Base-by-base conservation (phyloP, 2,888 invertebrate species). In the Orchesella flavescens region DNA sequence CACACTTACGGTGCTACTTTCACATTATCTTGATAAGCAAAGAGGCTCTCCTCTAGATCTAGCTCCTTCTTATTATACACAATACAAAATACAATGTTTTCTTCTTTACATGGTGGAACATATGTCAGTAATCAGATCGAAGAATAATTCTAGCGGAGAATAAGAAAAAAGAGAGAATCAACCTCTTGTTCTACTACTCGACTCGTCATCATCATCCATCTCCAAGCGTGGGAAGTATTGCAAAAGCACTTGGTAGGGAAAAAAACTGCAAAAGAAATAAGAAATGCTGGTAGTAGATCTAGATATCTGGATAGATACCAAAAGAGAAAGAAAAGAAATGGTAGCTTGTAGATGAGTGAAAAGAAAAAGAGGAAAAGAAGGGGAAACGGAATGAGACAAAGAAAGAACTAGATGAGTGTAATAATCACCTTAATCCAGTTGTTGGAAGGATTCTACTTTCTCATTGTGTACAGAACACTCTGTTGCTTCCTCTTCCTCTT, bases 121-220 rank as follows among this genome's bases (percentile, higher is more conserved):
- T 13, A 19, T 59, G 73, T 34, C 19, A 71, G 44, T 49, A 49
- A 55, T 34, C 71, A 34, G 55, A 12, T 19, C 49, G 21, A 71
- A 55, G 24, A 55, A 55, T 15, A 69, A 34, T 34, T 34, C 34
- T 34, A n/a, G n/a, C n/a, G n/a, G 68, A 68, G 55, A 12, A 49
- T 15, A 49, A 49, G 49, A 49, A 49, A n/a, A 12, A 44, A 21
- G 59, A 21, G n/a, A 61, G 61, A 61, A 61, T 61, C 61, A 61
- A 12, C 5, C 24, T 1, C 23, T 61, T 61, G 24, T 61, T 61
- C 24, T 24, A 17, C 5, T 1, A 17, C 5, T 1, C 10, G 13
- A 13, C 61, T 57, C 57, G 3, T 61, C 61, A 61, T 61, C 61
- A 61, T 61, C 61, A 61, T 23, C 61, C 61, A 61, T 24, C n/a